phyloP scores from a whole-genome alignment of 1,140 invertebrate species.

The Wasmannia auropunctata region DNA sequence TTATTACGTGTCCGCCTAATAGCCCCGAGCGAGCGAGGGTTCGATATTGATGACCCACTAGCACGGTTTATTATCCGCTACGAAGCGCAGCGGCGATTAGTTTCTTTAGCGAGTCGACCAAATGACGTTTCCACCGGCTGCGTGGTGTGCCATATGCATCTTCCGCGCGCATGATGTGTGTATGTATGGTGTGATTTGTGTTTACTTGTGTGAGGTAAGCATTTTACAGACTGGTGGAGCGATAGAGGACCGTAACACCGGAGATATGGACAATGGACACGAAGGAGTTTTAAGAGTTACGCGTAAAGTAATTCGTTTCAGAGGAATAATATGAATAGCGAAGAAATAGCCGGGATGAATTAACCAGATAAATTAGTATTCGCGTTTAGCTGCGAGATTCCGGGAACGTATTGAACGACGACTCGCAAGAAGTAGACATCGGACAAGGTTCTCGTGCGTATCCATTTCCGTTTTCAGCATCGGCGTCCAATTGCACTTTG shows the following conservation, averaged over 20 bases:
- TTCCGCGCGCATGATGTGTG: background rate
- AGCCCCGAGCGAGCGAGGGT: slow-evolving; percentile 16
- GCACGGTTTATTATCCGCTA: slow-evolving; percentile 50
- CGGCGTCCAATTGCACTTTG: background rate
- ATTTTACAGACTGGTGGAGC: slow-evolving; percentile 24
- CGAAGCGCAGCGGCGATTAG: slow-evolving; percentile 48
- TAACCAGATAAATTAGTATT: slow-evolving; percentile 5
- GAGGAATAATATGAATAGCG: background rate
- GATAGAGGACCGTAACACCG: slow-evolving; percentile 46
- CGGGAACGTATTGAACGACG: background rate
- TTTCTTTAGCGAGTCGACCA: slow-evolving; percentile 40
- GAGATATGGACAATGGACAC: slow-evolving; percentile 49
- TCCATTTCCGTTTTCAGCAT: background rate
- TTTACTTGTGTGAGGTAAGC: background rate
- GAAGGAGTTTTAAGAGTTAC: slow-evolving; percentile 27
- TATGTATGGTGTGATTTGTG: background rate
- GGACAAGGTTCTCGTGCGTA: background rate
- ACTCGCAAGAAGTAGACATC: background rate
- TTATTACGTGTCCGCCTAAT: slow-evolving; percentile 53
- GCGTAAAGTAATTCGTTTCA: slow-evolving; percentile 30
- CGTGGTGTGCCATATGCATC: slow-evolving; percentile 21
- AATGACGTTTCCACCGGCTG: slow-evolving; percentile 43
- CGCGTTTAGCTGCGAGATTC: background rate
- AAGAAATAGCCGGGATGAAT: background rate
- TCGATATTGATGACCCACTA: slow-evolving; percentile 59